phyloP scores from a whole-genome alignment of 2,113 vertebrate species.

The Nesogale talazaci region DNA sequence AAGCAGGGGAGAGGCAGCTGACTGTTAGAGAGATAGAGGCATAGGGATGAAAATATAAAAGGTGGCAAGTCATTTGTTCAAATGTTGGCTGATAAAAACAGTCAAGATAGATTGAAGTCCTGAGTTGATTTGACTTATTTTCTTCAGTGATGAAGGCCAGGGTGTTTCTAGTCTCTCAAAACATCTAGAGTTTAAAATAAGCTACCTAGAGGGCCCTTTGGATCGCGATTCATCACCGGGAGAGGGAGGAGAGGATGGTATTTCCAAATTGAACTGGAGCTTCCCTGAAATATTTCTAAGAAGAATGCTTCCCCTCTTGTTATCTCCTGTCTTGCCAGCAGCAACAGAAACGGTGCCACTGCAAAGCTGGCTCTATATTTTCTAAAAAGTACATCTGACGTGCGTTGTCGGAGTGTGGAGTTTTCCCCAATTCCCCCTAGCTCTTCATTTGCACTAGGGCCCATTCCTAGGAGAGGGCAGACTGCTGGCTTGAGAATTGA shows the following conservation, averaged over 20 bases:
- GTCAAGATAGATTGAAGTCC: slow-evolving; percentile 85
- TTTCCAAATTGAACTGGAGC: slow-evolving; percentile 77
- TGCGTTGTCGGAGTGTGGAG: background rate
- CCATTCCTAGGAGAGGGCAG: background rate
- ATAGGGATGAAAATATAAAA: slow-evolving; percentile 86
- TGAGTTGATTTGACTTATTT: slow-evolving; percentile 88
- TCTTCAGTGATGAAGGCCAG: slow-evolving; percentile 81
- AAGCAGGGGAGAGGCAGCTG: slow-evolving; percentile 82
- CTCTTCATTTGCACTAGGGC: background rate
- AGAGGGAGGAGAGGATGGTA: slow-evolving; percentile 76
- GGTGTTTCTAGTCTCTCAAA: slow-evolving; percentile 82
- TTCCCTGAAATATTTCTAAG: slow-evolving; percentile 79
- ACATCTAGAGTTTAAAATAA: slow-evolving; percentile 86
- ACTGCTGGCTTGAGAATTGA: background rate
- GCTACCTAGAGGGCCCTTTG: slow-evolving; percentile 82
- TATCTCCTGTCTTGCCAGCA: slow-evolving; percentile 59
- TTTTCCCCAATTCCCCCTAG: slow-evolving; percentile 37
- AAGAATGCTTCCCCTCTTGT: slow-evolving; percentile 70
- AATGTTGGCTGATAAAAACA: slow-evolving; percentile 87
- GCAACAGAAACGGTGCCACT: slow-evolving; percentile 9
- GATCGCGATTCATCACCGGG: slow-evolving; percentile 82
- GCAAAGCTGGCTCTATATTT: slow-evolving; percentile 27
- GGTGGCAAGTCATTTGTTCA: slow-evolving; percentile 83
- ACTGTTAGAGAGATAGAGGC: slow-evolving; percentile 81
- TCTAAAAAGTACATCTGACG: slow-evolving; percentile 40